A percentile compares a stretch with the other conserved stretches of the same genome.
Conservation (phyloP, 2,797 vertebrate genomes). For the Gymnocypris eckloni region DNA sequence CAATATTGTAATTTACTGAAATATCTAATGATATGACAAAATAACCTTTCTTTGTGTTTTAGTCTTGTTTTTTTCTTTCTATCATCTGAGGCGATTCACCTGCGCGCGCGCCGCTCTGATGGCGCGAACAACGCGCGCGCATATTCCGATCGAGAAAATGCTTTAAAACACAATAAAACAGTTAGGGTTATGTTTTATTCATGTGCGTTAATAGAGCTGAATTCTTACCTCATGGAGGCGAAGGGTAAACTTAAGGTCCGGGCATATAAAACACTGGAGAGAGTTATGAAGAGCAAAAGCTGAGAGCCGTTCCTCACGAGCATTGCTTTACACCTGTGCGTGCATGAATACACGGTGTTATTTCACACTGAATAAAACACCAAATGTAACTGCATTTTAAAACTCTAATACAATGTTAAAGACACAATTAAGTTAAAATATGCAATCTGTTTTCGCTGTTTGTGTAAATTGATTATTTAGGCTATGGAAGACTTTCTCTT, state of each 20-base stretch:
- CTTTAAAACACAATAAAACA: not conserved
- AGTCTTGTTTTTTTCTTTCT: not conserved
- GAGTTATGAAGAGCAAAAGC: conserved; percentile 83
- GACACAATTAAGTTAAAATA: not conserved
- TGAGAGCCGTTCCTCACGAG: conserved; percentile 85
- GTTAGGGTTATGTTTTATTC: not conserved
- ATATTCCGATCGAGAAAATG: not conserved
- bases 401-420: not conserved
- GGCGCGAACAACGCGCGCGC: not conserved
- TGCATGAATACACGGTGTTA: not conserved
- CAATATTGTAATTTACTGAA: not conserved
- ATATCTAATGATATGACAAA: not conserved
- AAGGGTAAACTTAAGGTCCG: conserved; percentile 85
- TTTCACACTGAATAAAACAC: not conserved
- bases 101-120: not conserved
- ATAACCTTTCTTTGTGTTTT: not conserved
- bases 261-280: conserved; percentile 85
- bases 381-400: not conserved
- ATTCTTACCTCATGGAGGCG: conserved; percentile 81
- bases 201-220: not conserved
- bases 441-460: not conserved
- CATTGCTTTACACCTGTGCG: conserved; percentile 82
- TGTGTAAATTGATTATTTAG: not conserved
- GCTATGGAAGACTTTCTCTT: not conserved
- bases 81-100: not conserved